Conservation (phyloP, 1,140 invertebrate genomes). For the Marisa cornuarietis region DNA sequence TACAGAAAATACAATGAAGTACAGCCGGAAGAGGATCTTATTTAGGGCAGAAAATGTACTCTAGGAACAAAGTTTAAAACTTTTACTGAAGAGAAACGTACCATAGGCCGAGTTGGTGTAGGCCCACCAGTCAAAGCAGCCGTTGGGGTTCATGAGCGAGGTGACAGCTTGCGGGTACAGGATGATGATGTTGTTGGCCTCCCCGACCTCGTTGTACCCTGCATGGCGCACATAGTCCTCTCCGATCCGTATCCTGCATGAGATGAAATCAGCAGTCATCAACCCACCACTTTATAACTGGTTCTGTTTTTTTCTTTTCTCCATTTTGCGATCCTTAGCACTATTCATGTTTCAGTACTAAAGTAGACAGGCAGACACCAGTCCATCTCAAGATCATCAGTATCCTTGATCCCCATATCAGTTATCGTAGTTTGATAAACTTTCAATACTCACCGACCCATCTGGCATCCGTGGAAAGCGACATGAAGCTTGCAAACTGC, state of each 20-base stretch:
- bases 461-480: conserved; percentile 64
- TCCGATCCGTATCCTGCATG: conserved; percentile 38
- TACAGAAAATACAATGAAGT: too few relatives aligned
- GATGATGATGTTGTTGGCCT: conserved; percentile 66
- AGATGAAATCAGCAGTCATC: too few relatives aligned
- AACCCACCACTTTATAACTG: too few relatives aligned
- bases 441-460: conserved; percentile 54
- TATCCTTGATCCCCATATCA: too few relatives aligned
- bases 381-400: too few relatives aligned
- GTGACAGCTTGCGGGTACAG: conserved; percentile 63
- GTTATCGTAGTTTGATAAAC: too few relatives aligned
- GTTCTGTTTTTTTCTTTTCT: too few relatives aligned
- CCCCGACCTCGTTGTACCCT: conserved; percentile 66
- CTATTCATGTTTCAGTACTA: too few relatives aligned
- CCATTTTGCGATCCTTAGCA: too few relatives aligned
- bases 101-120: conserved; percentile 54
- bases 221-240: conserved; percentile 60
- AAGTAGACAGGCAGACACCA: too few relatives aligned
- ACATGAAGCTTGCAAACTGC: conserved; percentile 63
- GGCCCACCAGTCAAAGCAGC: conserved; percentile 68
- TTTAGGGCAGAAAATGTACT: too few relatives aligned
- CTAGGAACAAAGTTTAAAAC: neutral
- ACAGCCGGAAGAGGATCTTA: too few relatives aligned
- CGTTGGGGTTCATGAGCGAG: conserved; percentile 56
- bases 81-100: conserved; percentile 21